These are phyloP conservation scores for Pelusios castaneus DNA, from an alignment of 2,113 vertebrate species.

Conservation along the genomic window DNA sequence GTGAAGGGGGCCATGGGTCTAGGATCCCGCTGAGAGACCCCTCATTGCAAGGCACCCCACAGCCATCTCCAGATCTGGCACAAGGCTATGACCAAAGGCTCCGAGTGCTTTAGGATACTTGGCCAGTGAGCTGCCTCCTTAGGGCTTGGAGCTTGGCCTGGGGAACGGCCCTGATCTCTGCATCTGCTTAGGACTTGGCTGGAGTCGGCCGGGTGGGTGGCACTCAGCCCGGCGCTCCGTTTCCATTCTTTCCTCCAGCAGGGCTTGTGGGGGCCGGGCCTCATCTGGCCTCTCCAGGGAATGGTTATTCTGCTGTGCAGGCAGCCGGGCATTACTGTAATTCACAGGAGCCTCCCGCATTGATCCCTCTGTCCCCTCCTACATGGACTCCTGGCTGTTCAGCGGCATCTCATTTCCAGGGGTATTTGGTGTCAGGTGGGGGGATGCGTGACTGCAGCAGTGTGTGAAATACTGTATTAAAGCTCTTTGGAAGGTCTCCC, in stretches of 20 bases:
- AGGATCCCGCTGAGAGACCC: not conserved
- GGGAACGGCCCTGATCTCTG: not conserved
- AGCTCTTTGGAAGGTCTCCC: not conserved
- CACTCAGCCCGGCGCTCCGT: too few species aligned
- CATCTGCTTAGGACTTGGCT: not conserved
- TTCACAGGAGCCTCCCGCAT: not conserved
- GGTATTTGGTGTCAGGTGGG: not conserved
- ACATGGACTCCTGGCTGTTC: not conserved
- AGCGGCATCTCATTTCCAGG: not conserved
- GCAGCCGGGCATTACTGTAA: not conserved
- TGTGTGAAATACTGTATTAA: not conserved
- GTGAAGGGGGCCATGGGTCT: not conserved
- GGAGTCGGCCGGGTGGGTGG: not conserved
- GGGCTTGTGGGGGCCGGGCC: too few species aligned
- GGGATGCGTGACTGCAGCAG: too few species aligned
- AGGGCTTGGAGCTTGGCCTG: too few species aligned
- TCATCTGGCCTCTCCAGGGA: too few species aligned
- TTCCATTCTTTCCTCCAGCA: too few species aligned
- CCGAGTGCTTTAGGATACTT: too few species aligned
- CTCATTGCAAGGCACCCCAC: not conserved
- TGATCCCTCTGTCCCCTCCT: not conserved
- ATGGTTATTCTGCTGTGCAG: too few species aligned
- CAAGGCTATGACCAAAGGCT: too few species aligned
- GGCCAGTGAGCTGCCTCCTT: not conserved
- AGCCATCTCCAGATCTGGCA: too few species aligned